Evolutionary conservation across 2,888 invertebrate species (phyloP), one percentile per base, ranked within the genome.

Genomic region (Drosophila suboccidentalis): DNA sequence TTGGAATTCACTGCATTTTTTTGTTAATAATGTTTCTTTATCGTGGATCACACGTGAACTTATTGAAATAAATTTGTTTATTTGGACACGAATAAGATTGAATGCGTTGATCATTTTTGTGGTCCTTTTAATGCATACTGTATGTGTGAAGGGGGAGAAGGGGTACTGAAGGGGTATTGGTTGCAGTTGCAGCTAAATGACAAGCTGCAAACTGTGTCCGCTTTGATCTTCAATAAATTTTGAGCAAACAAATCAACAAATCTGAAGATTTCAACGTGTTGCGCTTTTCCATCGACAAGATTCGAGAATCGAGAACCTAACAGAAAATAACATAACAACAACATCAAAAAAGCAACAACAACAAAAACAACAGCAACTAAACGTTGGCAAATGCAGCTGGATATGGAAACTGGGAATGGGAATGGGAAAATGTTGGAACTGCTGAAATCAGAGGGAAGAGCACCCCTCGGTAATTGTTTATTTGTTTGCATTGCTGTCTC

Each of bases 191-290:
- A 49, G 59, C 64, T 39, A 64, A 58, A 43, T 64, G 59, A 80
- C 86, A 82, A 65, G 86, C 68, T 78, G 76, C 36, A 63, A 63
- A 58, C 43, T 65, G 54, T 71, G 64, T 66, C 53, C 80, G 75
- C 87, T 87, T 84, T 84, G 84, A 87, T 84, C 87, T 84, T 78
- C 51, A 87, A 80, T 87, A 84, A 78, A 80, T 85, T 79, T 78
- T 78, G 76, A 80, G 71, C 85, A 87, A 84, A 84, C 84, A 84
- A 87, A 84, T 87, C 87, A 82, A 71, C 41, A 61, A 71, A 63
- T 65, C 54, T 51, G 61, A 71, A 70, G 64, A 77, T 55, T 71
- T 71, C 64, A 72, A 65, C 55, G 80, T 71, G 78, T 69, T 71
- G 80, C 66, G 46, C 60, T 78, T 65, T 60, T 60, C 71, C 60